Evolutionary conservation across 2,888 invertebrate species (phyloP), one percentile per base, ranked within the genome.

Genomic region (Synergus umbraculus): DNA sequence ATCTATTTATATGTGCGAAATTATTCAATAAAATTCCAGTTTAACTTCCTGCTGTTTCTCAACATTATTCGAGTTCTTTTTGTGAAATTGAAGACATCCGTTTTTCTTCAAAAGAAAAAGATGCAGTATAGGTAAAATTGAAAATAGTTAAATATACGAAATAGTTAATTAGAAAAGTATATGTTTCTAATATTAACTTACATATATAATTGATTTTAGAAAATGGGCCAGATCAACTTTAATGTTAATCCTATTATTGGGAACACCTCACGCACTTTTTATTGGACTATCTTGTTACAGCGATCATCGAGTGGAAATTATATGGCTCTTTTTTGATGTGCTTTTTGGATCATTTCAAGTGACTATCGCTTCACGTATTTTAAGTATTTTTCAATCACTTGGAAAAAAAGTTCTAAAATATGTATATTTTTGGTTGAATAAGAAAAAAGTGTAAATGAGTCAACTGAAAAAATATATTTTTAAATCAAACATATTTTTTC

Each of bases 291-390:
- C 8, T 89, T 95, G n/a, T 94, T 95, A 49, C 88, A 94, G 18
- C 9, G 92, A 93, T 82, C 90, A 92, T 81, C 92, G 91, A 0
- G 89, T 94, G 8, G 94, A 95, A 87, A 90, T 95, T 13, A 89
- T 94, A 63, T 94, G 95, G 93, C 91, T 95, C n/a, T 94, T 95
- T 86, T 93, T 93, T 80, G 95, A 95, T 89, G 94, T 94, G 89
- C 93, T 94, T 41, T 95, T 95, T 87, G 94, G 94, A 9, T 95
- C 95, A 0, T 95, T 95, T 87, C 95, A 95, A 93, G 95, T 95
- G 91, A 88, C 85, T 66, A 29, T 29, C 29, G 4, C 9, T 76
- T 37, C 10, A 29, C 44, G 18, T 76, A 76, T 65, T 18, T 60
- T 12, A 60, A 60, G 22, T 29, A 12, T 60, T 22, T 60, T 29